Percentiles rank a stretch among this genome's conserved stretches.
Conservation (phyloP, 1,140 invertebrate genomes). For the Magallana ariakensis region DNA sequence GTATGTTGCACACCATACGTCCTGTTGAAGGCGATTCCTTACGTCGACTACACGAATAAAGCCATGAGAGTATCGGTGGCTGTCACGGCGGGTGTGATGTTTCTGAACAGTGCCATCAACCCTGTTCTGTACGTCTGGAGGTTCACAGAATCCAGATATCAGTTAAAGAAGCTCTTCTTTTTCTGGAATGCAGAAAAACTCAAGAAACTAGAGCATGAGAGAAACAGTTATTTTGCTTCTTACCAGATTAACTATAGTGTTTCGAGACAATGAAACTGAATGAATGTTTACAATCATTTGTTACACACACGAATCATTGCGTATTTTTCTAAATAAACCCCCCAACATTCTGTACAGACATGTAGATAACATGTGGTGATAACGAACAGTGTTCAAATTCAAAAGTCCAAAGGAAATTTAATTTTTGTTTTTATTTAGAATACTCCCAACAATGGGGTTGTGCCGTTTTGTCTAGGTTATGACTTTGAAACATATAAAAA, state of each 20-base stretch:
- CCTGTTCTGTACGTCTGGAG: constrained; percentile 27
- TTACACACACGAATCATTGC: no score
- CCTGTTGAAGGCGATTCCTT: background rate
- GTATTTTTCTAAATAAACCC: no score
- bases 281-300: no score
- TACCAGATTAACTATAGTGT: background rate
- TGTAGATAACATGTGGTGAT: no score
- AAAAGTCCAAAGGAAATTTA: no score
- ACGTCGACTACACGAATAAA: background rate
- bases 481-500: no score
- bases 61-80: background rate
- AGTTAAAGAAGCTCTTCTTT: constrained; percentile 6
- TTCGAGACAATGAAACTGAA: no score
- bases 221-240: background rate
- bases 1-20: background rate
- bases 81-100: background rate
- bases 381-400: no score
- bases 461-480: no score
- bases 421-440: no score
- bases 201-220: background rate
- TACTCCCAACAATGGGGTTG: no score
- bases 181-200: constrained; percentile 16
- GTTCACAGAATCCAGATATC: background rate
- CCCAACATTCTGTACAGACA: no score
- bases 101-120: constrained; percentile 26